A percentile compares a stretch with the other conserved stretches of the same genome.
phyloP scores from a whole-genome alignment of 2,797 vertebrate species.

The Lithobates sylvaticus region DNA sequence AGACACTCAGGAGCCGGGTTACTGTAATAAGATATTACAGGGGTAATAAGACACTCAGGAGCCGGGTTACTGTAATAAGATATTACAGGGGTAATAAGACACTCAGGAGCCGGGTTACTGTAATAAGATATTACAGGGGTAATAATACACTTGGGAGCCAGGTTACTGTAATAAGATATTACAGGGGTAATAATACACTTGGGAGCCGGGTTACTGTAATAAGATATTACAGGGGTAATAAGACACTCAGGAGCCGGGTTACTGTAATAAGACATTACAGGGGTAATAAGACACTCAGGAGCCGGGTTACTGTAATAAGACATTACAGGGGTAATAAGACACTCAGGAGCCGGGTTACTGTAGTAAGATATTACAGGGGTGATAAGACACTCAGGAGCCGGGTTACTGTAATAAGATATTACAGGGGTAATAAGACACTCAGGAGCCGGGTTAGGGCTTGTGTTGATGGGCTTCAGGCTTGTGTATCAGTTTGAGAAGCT shows the following conservation, averaged over 20 bases:
- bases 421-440: background rate
- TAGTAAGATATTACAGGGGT: constrained; percentile 7
- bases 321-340: constrained; percentile 16
- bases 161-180: constrained; percentile 23
- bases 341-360: constrained; percentile 6
- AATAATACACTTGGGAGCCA: constrained; percentile 8
- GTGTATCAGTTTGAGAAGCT: no score
- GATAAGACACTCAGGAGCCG: constrained; percentile 44
- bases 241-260: constrained; percentile 60
- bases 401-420: constrained; percentile 68
- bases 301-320: constrained; percentile 16
- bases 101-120: constrained; percentile 17
- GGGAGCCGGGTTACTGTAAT: constrained; percentile 11
- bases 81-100: constrained; percentile 1
- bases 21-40: background rate
- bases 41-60: constrained; percentile 60
- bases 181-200: constrained; percentile 6
- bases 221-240: constrained; percentile 12
- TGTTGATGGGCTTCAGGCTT: no score
- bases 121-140: constrained; percentile 7
- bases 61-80: constrained; percentile 43
- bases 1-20: constrained; percentile 1
- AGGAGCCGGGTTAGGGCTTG: background rate
- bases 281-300: constrained; percentile 38
- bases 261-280: constrained; percentile 66